Conservation (phyloP, 2,113 vertebrate genomes). For the Forbesichthys agassizii region DNA sequence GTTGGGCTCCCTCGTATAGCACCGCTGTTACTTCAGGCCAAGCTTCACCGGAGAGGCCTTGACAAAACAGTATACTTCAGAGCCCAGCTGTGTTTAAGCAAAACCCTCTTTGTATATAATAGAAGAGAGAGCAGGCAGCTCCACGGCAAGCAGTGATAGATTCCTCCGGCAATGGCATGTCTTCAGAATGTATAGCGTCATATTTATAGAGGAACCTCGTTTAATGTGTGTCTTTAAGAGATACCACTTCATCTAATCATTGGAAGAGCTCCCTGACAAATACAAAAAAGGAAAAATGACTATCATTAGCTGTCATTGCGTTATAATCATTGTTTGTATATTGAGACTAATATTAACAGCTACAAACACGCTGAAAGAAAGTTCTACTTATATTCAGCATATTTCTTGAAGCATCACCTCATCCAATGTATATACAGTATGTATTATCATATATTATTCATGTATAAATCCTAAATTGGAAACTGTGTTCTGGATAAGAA, state of each 20-base stretch:
- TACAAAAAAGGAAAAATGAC: too few species aligned
- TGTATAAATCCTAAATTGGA: neutral
- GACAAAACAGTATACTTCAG: constrained; percentile 17
- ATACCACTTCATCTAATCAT: too few species aligned
- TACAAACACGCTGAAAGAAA: neutral
- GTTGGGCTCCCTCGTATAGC: neutral
- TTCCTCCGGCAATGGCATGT: neutral
- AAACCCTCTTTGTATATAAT: constrained; percentile 40
- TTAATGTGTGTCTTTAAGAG: too few species aligned
- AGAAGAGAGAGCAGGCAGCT: constrained; percentile 6
- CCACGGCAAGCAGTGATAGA: constrained; percentile 4
- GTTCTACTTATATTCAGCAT: neutral
- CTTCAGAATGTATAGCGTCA: neutral
- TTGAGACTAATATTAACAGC: neutral
- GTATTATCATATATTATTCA: too few species aligned
- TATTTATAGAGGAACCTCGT: neutral
- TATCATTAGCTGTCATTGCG: too few species aligned
- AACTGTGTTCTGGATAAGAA: neutral
- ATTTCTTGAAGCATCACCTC: constrained; percentile 11
- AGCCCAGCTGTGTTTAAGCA: constrained; percentile 51
- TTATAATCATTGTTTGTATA: too few species aligned
- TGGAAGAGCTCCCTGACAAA: too few species aligned
- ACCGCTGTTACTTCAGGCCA: constrained; percentile 32
- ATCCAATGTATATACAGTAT: neutral
- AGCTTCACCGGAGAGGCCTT: constrained; percentile 18